Conservation (phyloP, 2,113 vertebrate genomes). For the Notothenia rossii region DNA sequence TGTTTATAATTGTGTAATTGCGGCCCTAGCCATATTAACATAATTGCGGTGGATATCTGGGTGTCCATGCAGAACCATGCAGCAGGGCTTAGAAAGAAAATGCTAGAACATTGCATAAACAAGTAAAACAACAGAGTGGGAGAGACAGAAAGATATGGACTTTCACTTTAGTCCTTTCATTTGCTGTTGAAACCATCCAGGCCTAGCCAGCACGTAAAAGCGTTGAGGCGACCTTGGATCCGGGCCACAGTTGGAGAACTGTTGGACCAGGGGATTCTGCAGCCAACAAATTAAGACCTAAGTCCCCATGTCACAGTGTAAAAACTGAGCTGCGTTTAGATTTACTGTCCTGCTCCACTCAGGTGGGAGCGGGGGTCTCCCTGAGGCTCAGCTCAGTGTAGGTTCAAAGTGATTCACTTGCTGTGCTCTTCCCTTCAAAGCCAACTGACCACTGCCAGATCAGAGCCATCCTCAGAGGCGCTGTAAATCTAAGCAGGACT, state of each 20-base stretch:
- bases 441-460: conserved; percentile 82
- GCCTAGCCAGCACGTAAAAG: conserved; percentile 63
- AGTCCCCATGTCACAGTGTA: conserved; percentile 62
- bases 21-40: background rate
- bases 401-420: conserved; percentile 83
- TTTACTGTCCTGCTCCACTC: conserved; percentile 81
- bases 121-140: background rate
- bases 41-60: background rate
- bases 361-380: conserved; percentile 71
- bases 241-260: conserved; percentile 64
- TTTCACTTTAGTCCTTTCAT: conserved; percentile 59
- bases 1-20: conserved; percentile 8
- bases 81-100: conserved; percentile 5
- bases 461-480: conserved; percentile 76
- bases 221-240: conserved; percentile 62
- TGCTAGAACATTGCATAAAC: background rate
- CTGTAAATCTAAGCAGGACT: conserved; percentile 81
- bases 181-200: conserved; percentile 62
- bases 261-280: conserved; percentile 39
- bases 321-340: conserved; percentile 71
- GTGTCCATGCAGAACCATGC: background rate
- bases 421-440: conserved; percentile 78
- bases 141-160: conserved; percentile 44
- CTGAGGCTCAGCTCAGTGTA: conserved; percentile 65
- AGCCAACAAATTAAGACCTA: conserved; percentile 74